Evolutionary conservation across 2,888 invertebrate genomes (phyloP).

Genomic region (Calliphora vomitoria): DNA sequence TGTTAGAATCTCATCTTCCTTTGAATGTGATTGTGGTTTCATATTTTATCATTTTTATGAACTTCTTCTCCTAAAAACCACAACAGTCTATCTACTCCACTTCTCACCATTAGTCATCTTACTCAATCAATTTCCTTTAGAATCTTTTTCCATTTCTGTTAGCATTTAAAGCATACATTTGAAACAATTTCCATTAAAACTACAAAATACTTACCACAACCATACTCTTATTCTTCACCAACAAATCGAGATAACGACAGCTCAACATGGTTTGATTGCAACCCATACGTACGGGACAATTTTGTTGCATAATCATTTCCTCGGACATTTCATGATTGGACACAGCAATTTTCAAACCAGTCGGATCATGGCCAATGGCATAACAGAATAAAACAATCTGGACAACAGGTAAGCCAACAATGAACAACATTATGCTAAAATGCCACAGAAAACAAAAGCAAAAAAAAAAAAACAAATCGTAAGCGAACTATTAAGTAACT

Average conservation of each 20-base stretch:
- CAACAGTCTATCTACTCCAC: too few relatives aligned
- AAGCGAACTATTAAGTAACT: neutral
- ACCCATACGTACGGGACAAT: conserved; percentile 85
- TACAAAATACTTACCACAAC: conserved; percentile 87
- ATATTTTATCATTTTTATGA: too few relatives aligned
- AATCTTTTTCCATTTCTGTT: too few relatives aligned
- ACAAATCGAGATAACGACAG: conserved; percentile 90
- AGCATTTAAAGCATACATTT: neutral
- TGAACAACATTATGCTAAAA: conserved; percentile 91
- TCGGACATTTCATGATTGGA: conserved; percentile 91
- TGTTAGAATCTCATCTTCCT: too few relatives aligned
- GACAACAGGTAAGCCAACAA: conserved; percentile 92
- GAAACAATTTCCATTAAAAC: neutral
- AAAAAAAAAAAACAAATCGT: neutral
- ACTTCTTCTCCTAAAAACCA: too few relatives aligned
- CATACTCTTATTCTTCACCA: conserved; percentile 89
- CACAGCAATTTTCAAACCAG: conserved; percentile 90
- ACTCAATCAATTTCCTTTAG: too few relatives aligned
- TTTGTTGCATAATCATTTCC: conserved; percentile 85
- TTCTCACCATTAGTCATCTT: too few relatives aligned
- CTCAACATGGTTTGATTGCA: conserved; percentile 90
- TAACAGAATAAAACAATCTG: conserved; percentile 95
- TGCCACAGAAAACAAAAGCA: neutral
- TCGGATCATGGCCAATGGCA: conserved; percentile 94
- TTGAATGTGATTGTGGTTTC: too few relatives aligned